Evolutionary conservation across 2,888 invertebrate genomes (phyloP).

Genomic region (Synanthedon myopaeformis): DNA sequence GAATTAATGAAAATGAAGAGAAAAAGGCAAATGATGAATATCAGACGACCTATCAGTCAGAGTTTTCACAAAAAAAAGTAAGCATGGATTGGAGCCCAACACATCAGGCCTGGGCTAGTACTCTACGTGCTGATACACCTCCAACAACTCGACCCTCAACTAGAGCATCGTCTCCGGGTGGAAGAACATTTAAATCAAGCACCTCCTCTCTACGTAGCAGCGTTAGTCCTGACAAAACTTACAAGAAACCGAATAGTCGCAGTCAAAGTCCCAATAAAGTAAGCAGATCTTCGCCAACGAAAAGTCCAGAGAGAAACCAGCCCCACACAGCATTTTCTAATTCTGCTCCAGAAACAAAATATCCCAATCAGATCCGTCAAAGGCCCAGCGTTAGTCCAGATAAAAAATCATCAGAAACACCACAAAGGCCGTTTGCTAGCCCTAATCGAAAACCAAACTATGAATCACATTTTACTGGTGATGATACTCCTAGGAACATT

Average conservation of each 20-base stretch:
- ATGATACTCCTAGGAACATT: slow-evolving; percentile 1
- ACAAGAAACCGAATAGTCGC: slow-evolving; percentile 42
- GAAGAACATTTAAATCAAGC: slow-evolving; percentile 63
- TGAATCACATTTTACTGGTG: background rate
- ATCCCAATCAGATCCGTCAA: background rate
- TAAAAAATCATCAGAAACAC: slow-evolving; percentile 22
- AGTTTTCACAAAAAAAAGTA: slow-evolving; percentile 68
- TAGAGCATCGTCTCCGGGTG: slow-evolving; percentile 69
- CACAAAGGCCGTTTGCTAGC: background rate
- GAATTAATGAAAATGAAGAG: slow-evolving; percentile 32
- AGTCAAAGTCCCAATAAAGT: slow-evolving; percentile 36
- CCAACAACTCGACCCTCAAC: slow-evolving; percentile 56
- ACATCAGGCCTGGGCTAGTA: slow-evolving; percentile 82
- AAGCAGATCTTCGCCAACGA: slow-evolving; percentile 44
- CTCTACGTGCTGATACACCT: slow-evolving; percentile 76
- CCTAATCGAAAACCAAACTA: slow-evolving; percentile 1
- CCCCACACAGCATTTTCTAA: slow-evolving; percentile 30
- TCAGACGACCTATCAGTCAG: slow-evolving; percentile 72
- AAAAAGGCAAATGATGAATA: slow-evolving; percentile 55
- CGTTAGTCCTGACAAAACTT: slow-evolving; percentile 56
- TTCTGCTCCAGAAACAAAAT: slow-evolving; percentile 16
- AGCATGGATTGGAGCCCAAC: slow-evolving; percentile 77
- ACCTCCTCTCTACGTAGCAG: slow-evolving; percentile 67
- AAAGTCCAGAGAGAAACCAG: slow-evolving; percentile 33
- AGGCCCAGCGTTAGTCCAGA: slow-evolving; percentile 20